These are phyloP conservation scores for Thereva unica DNA, from an alignment of 2,888 invertebrate species.

Conservation along the genomic window DNA sequence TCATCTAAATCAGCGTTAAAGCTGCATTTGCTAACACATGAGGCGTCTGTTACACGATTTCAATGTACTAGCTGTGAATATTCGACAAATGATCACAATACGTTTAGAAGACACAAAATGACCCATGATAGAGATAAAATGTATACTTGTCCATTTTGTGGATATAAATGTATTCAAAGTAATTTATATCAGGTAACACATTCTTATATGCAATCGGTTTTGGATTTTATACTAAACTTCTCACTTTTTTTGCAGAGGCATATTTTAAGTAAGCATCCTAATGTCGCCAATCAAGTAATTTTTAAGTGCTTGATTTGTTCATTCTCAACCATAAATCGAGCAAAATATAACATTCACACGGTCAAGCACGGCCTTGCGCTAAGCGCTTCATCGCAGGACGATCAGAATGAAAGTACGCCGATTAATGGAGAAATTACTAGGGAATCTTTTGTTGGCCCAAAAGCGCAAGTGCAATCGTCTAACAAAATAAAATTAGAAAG, in stretches of 20 bases:
- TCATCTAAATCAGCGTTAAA: slow-evolving; percentile 61
- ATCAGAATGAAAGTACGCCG: not conserved
- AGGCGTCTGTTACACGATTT: slow-evolving; percentile 62
- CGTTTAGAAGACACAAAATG: slow-evolving; percentile 77
- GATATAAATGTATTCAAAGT: slow-evolving; percentile 80
- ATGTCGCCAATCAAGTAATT: slow-evolving; percentile 65
- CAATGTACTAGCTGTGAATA: slow-evolving; percentile 75
- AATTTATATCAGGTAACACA: slow-evolving; percentile 67
- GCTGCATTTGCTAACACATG: slow-evolving; percentile 59
- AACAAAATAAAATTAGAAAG: slow-evolving; percentile 55
- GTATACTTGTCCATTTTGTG: slow-evolving; percentile 79
- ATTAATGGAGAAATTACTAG: not conserved
- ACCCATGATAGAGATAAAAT: slow-evolving; percentile 74
- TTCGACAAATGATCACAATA: slow-evolving; percentile 78
- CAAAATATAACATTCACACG: slow-evolving; percentile 53
- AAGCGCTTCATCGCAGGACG: slow-evolving; percentile 1
- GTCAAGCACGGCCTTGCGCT: slow-evolving; percentile 50
- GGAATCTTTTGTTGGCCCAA: not conserved
- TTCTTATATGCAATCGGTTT: not conserved
- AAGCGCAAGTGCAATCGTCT: slow-evolving; percentile 11
- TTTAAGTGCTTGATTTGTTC: slow-evolving; percentile 53
- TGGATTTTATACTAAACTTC: not conserved
- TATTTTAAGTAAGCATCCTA: slow-evolving; percentile 78
- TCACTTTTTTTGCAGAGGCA: slow-evolving; percentile 60
- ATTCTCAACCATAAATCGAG: slow-evolving; percentile 54